Base-by-base conservation (phyloP, 30 jellyfish, hydroid and myxozoan genomes). In the Aurelia sp. region DNA sequence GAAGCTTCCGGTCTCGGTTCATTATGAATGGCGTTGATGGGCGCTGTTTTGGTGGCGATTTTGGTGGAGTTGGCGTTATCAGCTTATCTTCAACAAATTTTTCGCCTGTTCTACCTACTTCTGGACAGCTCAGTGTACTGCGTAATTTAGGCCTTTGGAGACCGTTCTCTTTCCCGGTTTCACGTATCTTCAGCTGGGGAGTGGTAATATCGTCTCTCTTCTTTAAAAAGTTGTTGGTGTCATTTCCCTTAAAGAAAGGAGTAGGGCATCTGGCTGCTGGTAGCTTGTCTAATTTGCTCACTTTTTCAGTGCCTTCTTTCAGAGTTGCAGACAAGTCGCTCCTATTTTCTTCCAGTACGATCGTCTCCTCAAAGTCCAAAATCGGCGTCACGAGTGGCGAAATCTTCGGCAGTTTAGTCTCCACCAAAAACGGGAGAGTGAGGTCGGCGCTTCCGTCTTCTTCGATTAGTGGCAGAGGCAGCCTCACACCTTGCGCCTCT, bases 41-140 rank as follows among this genome's bases (percentile, higher is more conserved):
- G 51, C 89, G 80, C 44, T 38, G 31, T 63, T 48, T 63, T 31
- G 81, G 89, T 30, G 89, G 89, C 24, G 89, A 79, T 22, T 40
- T 65, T 30, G 89, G 89, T 55, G 89, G 89, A 15, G 89, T 33
- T 33, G 89, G 89, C 50, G 24, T 19, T 55, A 33, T 44, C 8
- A 13, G 40, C 55, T 20, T 53, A 5, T 33, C 8, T 5, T 38
- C 33, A 3, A 10, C 74, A 21, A 35, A 17, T 18, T n/a, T 13
- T 12, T 15, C 40, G 51, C 67, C 67, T 0, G 67, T 5, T 40
- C 16, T 13, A 62, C 64, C 47, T 3, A 33, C 44, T 33, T 60
- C 74, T 8, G 87, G 77, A 59, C 74, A 76, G 44, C 87, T 76
- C 0, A 31, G 21, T 9, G 89, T 40, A 8, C 47, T 51, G 10